Evolutionary conservation across 2,113 vertebrate species (phyloP), one percentile per base, ranked within the genome.

Genomic region (Erpornis zantholeuca): DNA sequence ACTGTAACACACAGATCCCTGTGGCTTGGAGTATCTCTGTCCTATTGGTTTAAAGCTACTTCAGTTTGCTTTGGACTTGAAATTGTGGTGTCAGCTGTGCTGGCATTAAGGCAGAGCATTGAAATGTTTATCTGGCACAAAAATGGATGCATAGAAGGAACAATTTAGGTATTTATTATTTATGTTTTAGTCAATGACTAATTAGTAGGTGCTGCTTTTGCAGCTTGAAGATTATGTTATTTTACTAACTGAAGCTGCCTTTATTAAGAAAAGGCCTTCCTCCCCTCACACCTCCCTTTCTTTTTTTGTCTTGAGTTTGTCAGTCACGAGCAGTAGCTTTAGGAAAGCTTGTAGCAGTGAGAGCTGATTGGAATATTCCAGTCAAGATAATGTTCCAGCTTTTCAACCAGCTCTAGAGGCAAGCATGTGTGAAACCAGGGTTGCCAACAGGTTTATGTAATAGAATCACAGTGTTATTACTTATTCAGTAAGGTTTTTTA

Each of bases 121-220:
- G 96, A 97, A 94, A 83, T 53, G 94, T 95, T 96, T 77, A 71
- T 83, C 93, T 96, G 97, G 97, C 88, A 93, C 84, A 68, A 82
- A 71, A 96, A 93, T 86, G 94, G 94, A 97, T 96, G 93, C 94
- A 94, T 97, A 98, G 98, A 96, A 97, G 94, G 95, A 97, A 97
- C 76, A 91, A 86, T 95, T 98, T 98, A 97, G 97, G 94, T 99
- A 99, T 99, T 99, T 99, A 99, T 99, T 99, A 99, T 99, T 98
- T 99, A 98, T 99, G 98, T 98, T 99, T 99, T 99, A 99, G 99
- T 99, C 99, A 98, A 98, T 99, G 99, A 99, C 99, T 99, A 99
- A 99, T 99, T 97, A 98, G 98, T 98, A 98, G 97, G 98, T 98
- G 99, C 99, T 99, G 99, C 98, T 98, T 99, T 98, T 98, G 98